Evolutionary conservation across 2,797 vertebrate genomes (phyloP).

Genomic region (Malurus leucopterus): DNA sequence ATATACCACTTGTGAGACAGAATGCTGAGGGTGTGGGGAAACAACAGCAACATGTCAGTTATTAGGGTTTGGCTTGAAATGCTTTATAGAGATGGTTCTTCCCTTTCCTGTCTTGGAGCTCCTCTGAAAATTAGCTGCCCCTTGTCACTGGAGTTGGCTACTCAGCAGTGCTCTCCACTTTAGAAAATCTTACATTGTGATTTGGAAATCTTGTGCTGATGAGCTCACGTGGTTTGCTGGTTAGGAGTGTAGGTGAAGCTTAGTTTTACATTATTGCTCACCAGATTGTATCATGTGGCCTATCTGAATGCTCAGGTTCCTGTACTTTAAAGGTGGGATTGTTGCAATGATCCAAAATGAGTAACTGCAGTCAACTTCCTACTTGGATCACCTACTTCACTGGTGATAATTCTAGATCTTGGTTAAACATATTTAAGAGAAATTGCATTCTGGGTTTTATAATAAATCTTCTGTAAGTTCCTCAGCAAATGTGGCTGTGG

Average conservation of each 20-base stretch:
- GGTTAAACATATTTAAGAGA: background rate
- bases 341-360: background rate
- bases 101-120: background rate
- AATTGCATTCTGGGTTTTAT: background rate
- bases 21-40: background rate
- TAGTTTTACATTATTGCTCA: background rate
- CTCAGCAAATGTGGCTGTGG: background rate
- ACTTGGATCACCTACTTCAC: background rate
- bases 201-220: background rate
- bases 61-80: background rate
- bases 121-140: background rate
- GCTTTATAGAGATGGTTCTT: background rate
- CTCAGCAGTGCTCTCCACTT: background rate
- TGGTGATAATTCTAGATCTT: background rate
- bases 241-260: background rate
- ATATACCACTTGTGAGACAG: background rate
- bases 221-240: background rate
- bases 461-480: background rate
- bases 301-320: background rate
- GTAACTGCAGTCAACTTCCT: background rate
- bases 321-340: background rate
- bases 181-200: background rate
- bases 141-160: background rate
- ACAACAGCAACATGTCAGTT: background rate
- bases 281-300: background rate